These are phyloP conservation scores for Nephrotoma flavescens DNA, from an alignment of 2,888 invertebrate species.

Conservation along the genomic window DNA sequence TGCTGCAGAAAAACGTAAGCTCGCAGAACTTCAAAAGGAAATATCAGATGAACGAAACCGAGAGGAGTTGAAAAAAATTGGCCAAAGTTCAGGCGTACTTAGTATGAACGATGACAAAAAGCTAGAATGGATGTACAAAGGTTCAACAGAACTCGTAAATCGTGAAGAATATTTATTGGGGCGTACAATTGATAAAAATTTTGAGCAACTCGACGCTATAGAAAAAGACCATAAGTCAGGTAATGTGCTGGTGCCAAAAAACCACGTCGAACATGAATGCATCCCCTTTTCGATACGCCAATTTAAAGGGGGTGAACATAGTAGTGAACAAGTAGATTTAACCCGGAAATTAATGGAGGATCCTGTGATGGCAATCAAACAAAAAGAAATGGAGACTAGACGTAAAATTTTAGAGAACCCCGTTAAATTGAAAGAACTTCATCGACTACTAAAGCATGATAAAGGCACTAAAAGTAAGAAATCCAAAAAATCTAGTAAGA, in stretches of 20 bases:
- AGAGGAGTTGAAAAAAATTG: slow-evolving; percentile 47
- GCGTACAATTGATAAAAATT: slow-evolving; percentile 62
- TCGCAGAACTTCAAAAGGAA: slow-evolving; percentile 51
- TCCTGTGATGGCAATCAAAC: slow-evolving; percentile 77
- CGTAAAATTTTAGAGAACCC: slow-evolving; percentile 82
- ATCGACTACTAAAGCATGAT: slow-evolving; percentile 56
- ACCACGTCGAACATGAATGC: slow-evolving; percentile 57
- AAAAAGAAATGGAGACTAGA: slow-evolving; percentile 76
- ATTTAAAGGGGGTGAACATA: slow-evolving; percentile 32
- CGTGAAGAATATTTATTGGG: slow-evolving; percentile 83
- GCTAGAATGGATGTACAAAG: slow-evolving; percentile 81
- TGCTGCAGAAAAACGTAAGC: slow-evolving; percentile 50
- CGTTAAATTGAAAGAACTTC: slow-evolving; percentile 71
- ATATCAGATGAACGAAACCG: slow-evolving; percentile 48
- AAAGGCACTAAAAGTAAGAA: slow-evolving; percentile 25
- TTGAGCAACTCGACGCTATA: slow-evolving; percentile 46
- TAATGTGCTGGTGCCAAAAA: slow-evolving; percentile 36
- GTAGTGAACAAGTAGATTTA: slow-evolving; percentile 65
- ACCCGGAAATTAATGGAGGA: slow-evolving; percentile 85
- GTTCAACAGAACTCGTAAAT: slow-evolving; percentile 34
- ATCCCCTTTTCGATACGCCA: slow-evolving; percentile 58
- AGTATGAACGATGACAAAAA: slow-evolving; percentile 37
- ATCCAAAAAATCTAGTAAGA: slow-evolving; percentile 20
- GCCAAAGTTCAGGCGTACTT: slow-evolving; percentile 37
- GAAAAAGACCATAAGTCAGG: slow-evolving; percentile 29